Conservation (phyloP, 2,888 invertebrate species). For the Rugalucina vietnamica region DNA sequence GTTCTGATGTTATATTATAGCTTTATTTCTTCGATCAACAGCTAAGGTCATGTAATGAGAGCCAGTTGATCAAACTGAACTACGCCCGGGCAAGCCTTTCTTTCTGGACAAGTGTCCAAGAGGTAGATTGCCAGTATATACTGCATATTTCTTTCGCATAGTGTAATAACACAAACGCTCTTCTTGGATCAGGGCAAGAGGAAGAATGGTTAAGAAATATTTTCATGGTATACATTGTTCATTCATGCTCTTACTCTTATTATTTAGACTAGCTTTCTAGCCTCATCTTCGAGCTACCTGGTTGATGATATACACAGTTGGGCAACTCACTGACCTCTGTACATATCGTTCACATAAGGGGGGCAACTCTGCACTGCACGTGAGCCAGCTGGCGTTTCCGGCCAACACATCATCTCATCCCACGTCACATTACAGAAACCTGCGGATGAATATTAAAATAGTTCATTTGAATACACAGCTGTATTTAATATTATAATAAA, state of each 20-base stretch:
- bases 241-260: too few species aligned
- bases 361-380: slow-evolving; percentile 90
- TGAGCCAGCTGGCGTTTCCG: slow-evolving; percentile 89
- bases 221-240: too few species aligned
- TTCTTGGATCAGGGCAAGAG: background rate
- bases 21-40: background rate
- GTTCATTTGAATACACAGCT: too few species aligned
- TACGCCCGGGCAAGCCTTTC: too few species aligned
- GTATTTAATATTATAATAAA: too few species aligned
- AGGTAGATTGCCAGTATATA: too few species aligned
- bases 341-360: slow-evolving; percentile 30
- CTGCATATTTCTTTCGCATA: too few species aligned
- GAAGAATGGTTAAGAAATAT: background rate
- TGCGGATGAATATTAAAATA: slow-evolving; percentile 16
- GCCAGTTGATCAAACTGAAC: background rate
- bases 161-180: background rate
- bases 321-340: slow-evolving; percentile 22
- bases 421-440: slow-evolving; percentile 61
- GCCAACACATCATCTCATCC: slow-evolving; percentile 94
- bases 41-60: background rate
- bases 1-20: too few species aligned
- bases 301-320: background rate
- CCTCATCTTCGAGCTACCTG: background rate
- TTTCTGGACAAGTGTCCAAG: too few species aligned
- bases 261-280: too few species aligned